Percentiles rank a stretch among this genome's conserved stretches.
Conservation (phyloP, 2,113 vertebrate species). For the Hipposideros armiger region DNA sequence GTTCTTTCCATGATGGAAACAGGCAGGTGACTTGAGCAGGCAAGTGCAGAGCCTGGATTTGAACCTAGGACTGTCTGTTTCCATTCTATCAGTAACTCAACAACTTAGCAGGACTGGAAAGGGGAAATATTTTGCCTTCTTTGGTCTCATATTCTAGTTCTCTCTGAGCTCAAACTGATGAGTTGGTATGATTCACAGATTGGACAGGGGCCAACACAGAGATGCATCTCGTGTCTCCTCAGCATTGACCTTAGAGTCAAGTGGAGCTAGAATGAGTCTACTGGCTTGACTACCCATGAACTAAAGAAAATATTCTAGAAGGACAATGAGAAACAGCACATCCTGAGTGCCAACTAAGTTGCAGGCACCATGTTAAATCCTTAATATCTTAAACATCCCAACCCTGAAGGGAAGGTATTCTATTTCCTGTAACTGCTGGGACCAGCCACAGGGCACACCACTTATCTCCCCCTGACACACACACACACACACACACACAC, state of each 20-base stretch:
- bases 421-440: background rate
- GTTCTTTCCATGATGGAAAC: background rate
- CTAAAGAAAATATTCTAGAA: conserved; percentile 22
- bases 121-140: conserved; percentile 79
- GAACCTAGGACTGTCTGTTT: conserved; percentile 62
- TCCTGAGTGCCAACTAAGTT: background rate
- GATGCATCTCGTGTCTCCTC: conserved; percentile 51
- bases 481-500: too few species aligned
- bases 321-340: background rate
- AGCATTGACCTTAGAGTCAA: conserved; percentile 51
- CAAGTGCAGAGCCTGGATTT: background rate
- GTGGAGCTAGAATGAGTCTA: conserved; percentile 18
- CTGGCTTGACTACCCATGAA: background rate
- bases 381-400: background rate
- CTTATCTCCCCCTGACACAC: too few species aligned
- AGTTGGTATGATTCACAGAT: conserved; percentile 76
- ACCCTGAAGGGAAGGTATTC: background rate
- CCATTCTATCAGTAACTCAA: conserved; percentile 53
- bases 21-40: background rate
- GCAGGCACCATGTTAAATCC: background rate
- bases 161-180: conserved; percentile 57
- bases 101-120: conserved; percentile 62
- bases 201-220: conserved; percentile 66
- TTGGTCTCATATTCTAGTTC: conserved; percentile 76
- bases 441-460: background rate